Evolutionary conservation across 2,888 invertebrate species (phyloP), one percentile per base, ranked within the genome.

Genomic region (Monochamus alternatus): DNA sequence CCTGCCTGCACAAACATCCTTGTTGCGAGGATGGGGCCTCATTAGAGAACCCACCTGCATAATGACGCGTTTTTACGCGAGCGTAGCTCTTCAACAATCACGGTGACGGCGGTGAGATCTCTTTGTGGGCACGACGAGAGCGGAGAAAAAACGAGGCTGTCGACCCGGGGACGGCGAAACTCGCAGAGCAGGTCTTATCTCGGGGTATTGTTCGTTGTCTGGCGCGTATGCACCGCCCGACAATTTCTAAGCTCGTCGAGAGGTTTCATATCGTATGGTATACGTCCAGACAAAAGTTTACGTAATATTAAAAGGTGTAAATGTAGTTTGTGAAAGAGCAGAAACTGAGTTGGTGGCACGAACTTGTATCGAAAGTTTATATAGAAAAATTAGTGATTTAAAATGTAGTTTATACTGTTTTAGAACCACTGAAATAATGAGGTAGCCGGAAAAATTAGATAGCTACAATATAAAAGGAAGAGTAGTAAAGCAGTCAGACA

Each of bases 101-200:
- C 58, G 12, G 47, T 12, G 32, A 52, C 52, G n/a, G 44, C 38
- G 38, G 44, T 12, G 51, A 52, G 31, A 10, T n/a, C 66, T 32
- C 66, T 65, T 65, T 30, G 30, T n/a, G 31, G 44, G 66, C 22
- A 52, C 32, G 9, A 30, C 66, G 32, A 52, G 7, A 66, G 52
- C 8, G 14, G 51, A 38, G 32, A 43, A 70, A 63, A 71, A 71
- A 63, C 52, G 38, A 63, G 71, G 71, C 62, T 71, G 62, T 63
- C 71, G 71, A 71, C 71, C 71, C n/a, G 71, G 63, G 63, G 63
- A 30, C 47, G 43, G 60, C n/a, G 14, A 71, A 69, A 71, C 71
- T 43, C 63, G 71, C 44, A 12, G 71, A 63, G 63, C 63, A 44
- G 31, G 71, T 71, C 71, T 62, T 38, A 71, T 63, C 51, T 14